Conservation (phyloP, 1,140 invertebrate genomes). For the Aphidius ervi region DNA sequence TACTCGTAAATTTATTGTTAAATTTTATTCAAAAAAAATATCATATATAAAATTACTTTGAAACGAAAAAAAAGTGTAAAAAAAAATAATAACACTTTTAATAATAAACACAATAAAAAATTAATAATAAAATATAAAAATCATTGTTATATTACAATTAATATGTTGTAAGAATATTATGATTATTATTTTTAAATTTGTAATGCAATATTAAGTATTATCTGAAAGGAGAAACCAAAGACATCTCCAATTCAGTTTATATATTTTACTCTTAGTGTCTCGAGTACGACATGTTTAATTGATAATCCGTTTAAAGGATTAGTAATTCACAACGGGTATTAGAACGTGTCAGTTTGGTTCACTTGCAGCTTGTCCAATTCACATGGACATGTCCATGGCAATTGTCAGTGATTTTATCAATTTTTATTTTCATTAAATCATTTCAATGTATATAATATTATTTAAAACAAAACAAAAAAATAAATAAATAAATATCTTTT, state of each 20-base stretch:
- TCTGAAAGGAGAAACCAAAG: conserved; percentile 3
- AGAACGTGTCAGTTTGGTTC: conserved; percentile 41
- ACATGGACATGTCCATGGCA: conserved; percentile 38
- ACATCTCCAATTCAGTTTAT: conserved; percentile 10
- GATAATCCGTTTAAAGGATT: conserved; percentile 54
- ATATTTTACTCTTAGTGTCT: conserved; percentile 10
- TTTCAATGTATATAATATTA: too few species aligned
- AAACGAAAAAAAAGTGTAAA: too few species aligned
- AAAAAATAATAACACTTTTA: too few species aligned
- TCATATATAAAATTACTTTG: too few species aligned
- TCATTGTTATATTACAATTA: too few species aligned
- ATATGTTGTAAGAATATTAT: neutral
- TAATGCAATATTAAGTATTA: conserved; percentile 33
- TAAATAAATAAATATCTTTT: too few species aligned
- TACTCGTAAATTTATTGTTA: neutral
- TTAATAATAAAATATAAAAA: too few species aligned
- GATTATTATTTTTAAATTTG: conserved; percentile 32
- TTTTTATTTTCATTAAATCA: neutral
- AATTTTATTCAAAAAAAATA: too few species aligned
- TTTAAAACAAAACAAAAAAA: too few species aligned
- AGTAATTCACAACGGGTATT: conserved; percentile 47
- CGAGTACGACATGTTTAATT: conserved; percentile 47
- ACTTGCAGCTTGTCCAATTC: conserved; percentile 44
- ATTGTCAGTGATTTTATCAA: conserved; percentile 1
- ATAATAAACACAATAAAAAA: too few species aligned